Base-by-base conservation (phyloP, 1,140 invertebrate species). In the Drosophila bipectinata region DNA sequence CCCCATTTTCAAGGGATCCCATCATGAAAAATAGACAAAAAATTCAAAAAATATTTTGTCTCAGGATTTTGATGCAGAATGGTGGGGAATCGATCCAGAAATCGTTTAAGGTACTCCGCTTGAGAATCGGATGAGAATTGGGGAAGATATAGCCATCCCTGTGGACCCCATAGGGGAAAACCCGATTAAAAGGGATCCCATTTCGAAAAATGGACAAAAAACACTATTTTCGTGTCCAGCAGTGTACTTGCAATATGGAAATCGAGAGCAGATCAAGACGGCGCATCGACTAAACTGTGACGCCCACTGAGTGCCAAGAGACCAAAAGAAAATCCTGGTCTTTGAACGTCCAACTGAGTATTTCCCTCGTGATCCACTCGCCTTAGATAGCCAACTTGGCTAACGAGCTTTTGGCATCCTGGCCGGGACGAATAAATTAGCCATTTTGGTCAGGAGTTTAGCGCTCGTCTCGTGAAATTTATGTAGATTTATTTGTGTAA, bases 401-500 rank as follows among this genome's bases (percentile, higher is more conserved):
- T 81, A 85, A 87, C 78, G 56, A 87, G 74, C 71, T 15, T 44
- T 44, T 39, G 34, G 41, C 53, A 15, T 76, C 71, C 72, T 74
- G 48, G 15, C 26, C 72, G 10, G 62, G 18, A 3, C 44, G 44
- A 32, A 72, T 72, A 66, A 59, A 72, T 72, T 72, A 72, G 55
- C 54, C 62, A 44, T 37, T 57, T 64, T 44, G 47, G 62, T 52
- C 61, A 28, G 51, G 49, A 60, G 68, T 55, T 73, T 77, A 61
- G 52, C 52, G 57, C 59, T 44, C 24, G 74, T 18, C 41, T 14
- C 54, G 62, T 63, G 58, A 68, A 85, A 85, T 78, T 87, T 85
- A 85, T 85, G 82, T 80, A 85, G 83, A 85, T 87, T 87, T 85
- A 85, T 85, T 85, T 85, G 71, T 87, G 78, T 82, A 87, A 78